Evolutionary conservation across 2,113 vertebrate species (phyloP), one percentile per base, ranked within the genome.

Genomic region (Alosa alosa): DNA sequence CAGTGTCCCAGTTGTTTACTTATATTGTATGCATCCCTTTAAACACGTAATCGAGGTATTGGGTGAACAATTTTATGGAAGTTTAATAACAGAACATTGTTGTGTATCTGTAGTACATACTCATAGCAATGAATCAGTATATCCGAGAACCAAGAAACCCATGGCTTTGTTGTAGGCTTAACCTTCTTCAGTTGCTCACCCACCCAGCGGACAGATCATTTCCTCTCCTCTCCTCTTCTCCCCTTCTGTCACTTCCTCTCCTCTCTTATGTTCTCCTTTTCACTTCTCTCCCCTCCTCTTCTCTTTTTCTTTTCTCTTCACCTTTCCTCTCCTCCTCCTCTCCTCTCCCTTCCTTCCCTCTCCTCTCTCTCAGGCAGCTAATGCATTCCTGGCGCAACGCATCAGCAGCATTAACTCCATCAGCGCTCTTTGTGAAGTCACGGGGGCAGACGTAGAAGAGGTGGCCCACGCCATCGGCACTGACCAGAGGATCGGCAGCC

Each of bases 381-480:
- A 99, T 31, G 98, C 98, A 7, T 99, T 99, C 89, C 96, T 99
- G 83, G 98, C 98, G 17, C 98, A 99, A 93, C 95, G 98, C 86
- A 99, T 99, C 93, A 99, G 98, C 95, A 99, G 98, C 92, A 99
- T 99, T 89, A 99, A 99, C 92, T 99, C 98, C 2, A 99, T 99
- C 92, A 99, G 97, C 82, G 98, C 98, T 82, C 94, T 99, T 46
- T 99, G 98, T 57, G 98, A 99, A 93, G 97, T 97, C 39, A 99
- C 98, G 0, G 98, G 98, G 20, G 98, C 98, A 0, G 98, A 99
- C 45, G 98, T 99, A 60, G 98, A 99, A 90, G 98, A 99, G 90
- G 98, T 99, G 8, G 98, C 98, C 83, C 97, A 95, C 84, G 98
- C 98, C 41, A 97, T 99, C 47, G 98, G 98, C 64, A 99, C 98